Conservation (phyloP, 2,888 invertebrate species). For the Nephrotoma guestfalica region DNA sequence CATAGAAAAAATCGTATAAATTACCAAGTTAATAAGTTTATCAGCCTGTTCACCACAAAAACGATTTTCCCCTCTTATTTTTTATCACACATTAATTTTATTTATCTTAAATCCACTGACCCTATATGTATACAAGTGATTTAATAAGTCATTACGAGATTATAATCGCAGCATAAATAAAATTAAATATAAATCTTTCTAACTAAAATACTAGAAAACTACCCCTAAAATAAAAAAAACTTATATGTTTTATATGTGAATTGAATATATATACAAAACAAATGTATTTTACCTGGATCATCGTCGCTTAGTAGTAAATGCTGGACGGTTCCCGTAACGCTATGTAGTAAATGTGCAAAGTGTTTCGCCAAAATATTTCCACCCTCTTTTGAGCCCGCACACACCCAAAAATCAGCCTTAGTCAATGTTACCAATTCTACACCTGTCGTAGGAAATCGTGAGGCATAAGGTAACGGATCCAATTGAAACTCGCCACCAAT, state of each 20-base stretch:
- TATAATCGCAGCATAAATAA: background rate
- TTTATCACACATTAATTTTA: background rate
- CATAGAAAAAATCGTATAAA: background rate
- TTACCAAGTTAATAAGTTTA: background rate
- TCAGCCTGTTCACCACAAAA: background rate
- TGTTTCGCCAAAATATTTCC: conserved; percentile 45
- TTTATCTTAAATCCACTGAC: background rate
- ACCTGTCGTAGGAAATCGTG: conserved; percentile 41
- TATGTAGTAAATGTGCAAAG: conserved; percentile 42
- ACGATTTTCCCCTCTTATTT: background rate
- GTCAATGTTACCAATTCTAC: conserved; percentile 42
- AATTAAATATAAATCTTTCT: background rate
- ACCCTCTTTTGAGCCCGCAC: conserved; percentile 33
- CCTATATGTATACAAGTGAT: background rate
- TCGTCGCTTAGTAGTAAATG: conserved; percentile 41
- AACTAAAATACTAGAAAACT: background rate
- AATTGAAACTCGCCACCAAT: conserved; percentile 43
- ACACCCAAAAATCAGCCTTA: conserved; percentile 43
- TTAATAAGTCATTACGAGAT: background rate
- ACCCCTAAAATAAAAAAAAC: background rate
- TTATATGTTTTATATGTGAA: conserved; percentile 8
- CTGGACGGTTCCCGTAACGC: conserved; percentile 42
- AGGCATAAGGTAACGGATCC: conserved; percentile 35
- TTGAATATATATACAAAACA: background rate
- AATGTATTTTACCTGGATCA: conserved; percentile 28